Evolutionary conservation across 2,113 vertebrate species (phyloP).

Genomic region (Caranx melampygus): DNA sequence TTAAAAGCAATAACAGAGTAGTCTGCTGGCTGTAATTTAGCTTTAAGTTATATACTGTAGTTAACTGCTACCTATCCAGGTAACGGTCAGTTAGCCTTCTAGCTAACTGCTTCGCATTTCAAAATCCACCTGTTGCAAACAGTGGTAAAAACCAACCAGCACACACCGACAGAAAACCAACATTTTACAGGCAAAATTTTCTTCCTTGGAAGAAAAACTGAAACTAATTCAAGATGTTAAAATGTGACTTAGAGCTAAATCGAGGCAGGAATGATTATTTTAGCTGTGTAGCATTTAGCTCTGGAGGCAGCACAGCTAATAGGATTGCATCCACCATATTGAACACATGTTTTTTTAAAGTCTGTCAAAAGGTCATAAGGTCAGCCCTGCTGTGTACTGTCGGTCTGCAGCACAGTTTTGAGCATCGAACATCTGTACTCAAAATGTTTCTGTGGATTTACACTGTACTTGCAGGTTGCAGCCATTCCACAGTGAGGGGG

Average conservation of each 20-base stretch:
- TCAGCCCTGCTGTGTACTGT: neutral
- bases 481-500: neutral
- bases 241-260: too few species aligned
- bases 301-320: neutral
- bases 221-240: too few species aligned
- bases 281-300: too few species aligned
- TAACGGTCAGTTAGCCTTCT: neutral
- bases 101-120: neutral
- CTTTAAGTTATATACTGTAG: too few species aligned
- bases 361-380: neutral
- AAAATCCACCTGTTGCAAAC: too few species aligned
- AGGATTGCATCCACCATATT: neutral
- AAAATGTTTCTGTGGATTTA: neutral
- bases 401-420: neutral
- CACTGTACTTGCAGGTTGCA: neutral
- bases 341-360: neutral
- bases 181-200: too few species aligned
- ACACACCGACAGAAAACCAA: too few species aligned
- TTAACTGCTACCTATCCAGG: too few species aligned
- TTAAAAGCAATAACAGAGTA: neutral
- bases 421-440: too few species aligned
- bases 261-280: too few species aligned
- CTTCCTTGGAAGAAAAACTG: too few species aligned
- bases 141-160: too few species aligned
- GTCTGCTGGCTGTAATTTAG: neutral